Evolutionary conservation across 2,113 vertebrate genomes (phyloP), one percentile per base, ranked within the genome.

Genomic region (Gnathonemus longibarbis): DNA sequence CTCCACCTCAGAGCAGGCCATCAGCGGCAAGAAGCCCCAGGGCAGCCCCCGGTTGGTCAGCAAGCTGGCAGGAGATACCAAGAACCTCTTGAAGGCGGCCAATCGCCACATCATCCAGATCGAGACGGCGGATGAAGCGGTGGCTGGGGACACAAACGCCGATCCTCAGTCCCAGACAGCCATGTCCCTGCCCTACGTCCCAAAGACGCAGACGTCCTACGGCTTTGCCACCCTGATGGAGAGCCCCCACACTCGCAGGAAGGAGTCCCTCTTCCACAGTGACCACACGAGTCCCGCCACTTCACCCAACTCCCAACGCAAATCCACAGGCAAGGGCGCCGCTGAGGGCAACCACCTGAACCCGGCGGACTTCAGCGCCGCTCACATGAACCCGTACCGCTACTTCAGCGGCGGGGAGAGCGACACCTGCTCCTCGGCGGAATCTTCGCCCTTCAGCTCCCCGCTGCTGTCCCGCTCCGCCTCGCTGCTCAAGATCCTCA

Each of bases 21-120:
- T 96, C 89, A 92, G 96, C 52, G 91, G 94, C 4, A 96, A 95
- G 88, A 97, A 94, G 5, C 93, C 95, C 10, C 96, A 96, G 0
- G 95, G 97, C 74, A 97, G 98, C 91, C 98, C 98, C 0, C 96
- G 97, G 7, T 93, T 97, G 2, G 95, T 97, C 0, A 92, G 93
- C 90, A 97, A 96, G 93, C 91, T 97, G 1, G 93, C 96, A 0
- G 95, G 96, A 0, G 97, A 97, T 94, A 97, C 97, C 92, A 96
- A 95, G 83, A 96, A 95, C 93, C 93, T 98, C 4, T 91, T 98
- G 46, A 97, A 96, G 92, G 94, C 96, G 0, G 94, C 97, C 11
- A 96, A 97, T 45, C 96, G 97, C 0, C 98, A 99, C 91, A 98
- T 99, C 91, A 99, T 99, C 91, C 98, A 99, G 94, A 96, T 99